A percentile compares a stretch with the other conserved stretches of the same genome.
phyloP scores from a whole-genome alignment of 1,140 invertebrate genomes.

The Atta colombica region DNA sequence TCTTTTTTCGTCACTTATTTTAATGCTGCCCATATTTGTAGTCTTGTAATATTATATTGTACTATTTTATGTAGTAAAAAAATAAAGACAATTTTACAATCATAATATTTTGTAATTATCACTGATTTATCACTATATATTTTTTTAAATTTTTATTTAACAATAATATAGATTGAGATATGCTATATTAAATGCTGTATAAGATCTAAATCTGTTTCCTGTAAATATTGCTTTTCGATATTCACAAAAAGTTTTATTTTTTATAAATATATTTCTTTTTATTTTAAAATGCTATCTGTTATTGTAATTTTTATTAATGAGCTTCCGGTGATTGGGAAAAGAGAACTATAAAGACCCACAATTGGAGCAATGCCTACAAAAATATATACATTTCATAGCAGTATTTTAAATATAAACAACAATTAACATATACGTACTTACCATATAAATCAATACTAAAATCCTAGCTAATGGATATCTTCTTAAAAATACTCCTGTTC shows the following conservation, averaged over 20 bases:
- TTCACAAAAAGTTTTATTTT: slow-evolving; percentile 26
- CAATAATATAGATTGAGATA: slow-evolving; percentile 15
- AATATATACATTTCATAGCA: slow-evolving; percentile 60
- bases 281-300: neutral
- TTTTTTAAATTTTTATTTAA: slow-evolving; percentile 25
- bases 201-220: slow-evolving; percentile 14
- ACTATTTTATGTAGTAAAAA: slow-evolving; percentile 31
- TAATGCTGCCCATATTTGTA: neutral
- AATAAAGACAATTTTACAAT: slow-evolving; percentile 48
- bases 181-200: slow-evolving; percentile 11
- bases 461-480: slow-evolving; percentile 93
- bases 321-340: slow-evolving; percentile 90
- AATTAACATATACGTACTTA: slow-evolving; percentile 78
- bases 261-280: slow-evolving; percentile 55
- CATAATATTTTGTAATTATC: slow-evolving; percentile 6
- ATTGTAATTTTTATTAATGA: slow-evolving; percentile 81
- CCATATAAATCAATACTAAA: slow-evolving; percentile 92
- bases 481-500: slow-evolving; percentile 93
- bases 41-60: neutral
- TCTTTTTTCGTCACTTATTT: neutral
- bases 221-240: slow-evolving; percentile 17
- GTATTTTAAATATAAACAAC: slow-evolving; percentile 25
- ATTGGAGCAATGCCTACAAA: slow-evolving; percentile 89
- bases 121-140: slow-evolving; percentile 36
- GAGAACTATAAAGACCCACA: slow-evolving; percentile 91